Evolutionary conservation across 35 echinoderm and acorn worm species (phyloP).

Genomic region (Apostichopus parvimensis): DNA sequence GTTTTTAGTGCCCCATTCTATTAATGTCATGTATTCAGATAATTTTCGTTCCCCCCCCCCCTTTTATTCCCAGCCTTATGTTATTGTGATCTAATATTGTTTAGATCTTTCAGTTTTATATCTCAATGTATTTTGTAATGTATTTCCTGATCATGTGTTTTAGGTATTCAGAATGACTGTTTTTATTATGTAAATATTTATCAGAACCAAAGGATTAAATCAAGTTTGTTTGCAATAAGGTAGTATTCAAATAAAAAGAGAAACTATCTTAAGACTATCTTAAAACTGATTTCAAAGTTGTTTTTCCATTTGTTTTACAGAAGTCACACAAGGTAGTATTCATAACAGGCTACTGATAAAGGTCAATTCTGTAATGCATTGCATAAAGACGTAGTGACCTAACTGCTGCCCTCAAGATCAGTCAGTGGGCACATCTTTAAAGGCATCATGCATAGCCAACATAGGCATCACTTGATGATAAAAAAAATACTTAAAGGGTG

Average conservation of each 20-base stretch:
- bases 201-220: neutral
- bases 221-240: conserved; percentile 35
- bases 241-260: conserved; percentile 7
- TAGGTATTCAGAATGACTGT: neutral
- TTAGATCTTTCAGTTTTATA: neutral
- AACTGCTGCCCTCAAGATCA: too few relatives aligned
- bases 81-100: neutral
- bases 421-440: too few relatives aligned
- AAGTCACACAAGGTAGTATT: too few relatives aligned
- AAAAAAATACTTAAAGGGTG: too few relatives aligned
- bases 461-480: too few relatives aligned
- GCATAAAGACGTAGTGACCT: too few relatives aligned
- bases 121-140: neutral
- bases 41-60: neutral
- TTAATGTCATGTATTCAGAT: neutral
- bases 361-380: too few relatives aligned
- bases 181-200: neutral
- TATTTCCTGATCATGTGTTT: neutral
- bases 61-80: neutral
- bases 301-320: too few relatives aligned
- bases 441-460: too few relatives aligned
- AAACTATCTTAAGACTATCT: neutral
- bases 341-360: too few relatives aligned
- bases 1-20: neutral
- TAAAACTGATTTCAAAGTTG: too few relatives aligned